These are phyloP conservation scores for Dufourea novaeangliae DNA, from an alignment of 1,140 invertebrate species.

Conservation along the genomic window DNA sequence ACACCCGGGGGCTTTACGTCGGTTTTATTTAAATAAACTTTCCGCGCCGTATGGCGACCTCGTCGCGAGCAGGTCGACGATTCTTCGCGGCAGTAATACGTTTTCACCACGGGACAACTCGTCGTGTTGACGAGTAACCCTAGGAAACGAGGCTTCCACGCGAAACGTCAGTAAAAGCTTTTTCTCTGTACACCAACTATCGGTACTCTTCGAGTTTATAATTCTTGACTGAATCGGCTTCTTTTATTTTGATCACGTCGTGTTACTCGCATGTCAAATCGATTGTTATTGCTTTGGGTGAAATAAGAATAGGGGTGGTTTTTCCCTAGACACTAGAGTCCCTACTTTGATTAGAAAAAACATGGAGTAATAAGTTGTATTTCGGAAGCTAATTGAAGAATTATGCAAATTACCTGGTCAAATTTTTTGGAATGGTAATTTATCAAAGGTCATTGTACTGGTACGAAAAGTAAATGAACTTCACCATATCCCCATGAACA, in stretches of 20 bases:
- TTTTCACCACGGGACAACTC: conserved; percentile 2
- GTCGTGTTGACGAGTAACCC: background rate
- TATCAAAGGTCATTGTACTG: too few relatives aligned
- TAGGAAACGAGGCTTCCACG: background rate
- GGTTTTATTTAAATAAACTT: conserved; percentile 81
- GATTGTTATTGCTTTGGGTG: too few relatives aligned
- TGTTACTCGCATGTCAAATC: background rate
- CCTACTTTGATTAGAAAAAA: too few relatives aligned
- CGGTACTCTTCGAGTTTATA: background rate
- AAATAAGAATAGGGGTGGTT: too few relatives aligned
- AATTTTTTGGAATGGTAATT: too few relatives aligned
- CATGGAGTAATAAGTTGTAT: too few relatives aligned
- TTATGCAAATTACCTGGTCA: too few relatives aligned
- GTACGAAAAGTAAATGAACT: too few relatives aligned
- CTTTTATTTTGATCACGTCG: background rate
- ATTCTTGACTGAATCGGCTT: background rate
- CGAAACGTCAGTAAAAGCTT: background rate
- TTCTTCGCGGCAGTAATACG: background rate
- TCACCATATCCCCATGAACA: too few relatives aligned
- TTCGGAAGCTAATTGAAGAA: too few relatives aligned
- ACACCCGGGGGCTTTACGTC: conserved; percentile 79
- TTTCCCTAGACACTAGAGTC: too few relatives aligned
- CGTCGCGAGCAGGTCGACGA: background rate
- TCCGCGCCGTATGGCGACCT: conserved; percentile 27
- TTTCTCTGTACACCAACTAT: background rate